Conservation (phyloP, 2,888 invertebrate species). For the Octonoba sinensis region DNA sequence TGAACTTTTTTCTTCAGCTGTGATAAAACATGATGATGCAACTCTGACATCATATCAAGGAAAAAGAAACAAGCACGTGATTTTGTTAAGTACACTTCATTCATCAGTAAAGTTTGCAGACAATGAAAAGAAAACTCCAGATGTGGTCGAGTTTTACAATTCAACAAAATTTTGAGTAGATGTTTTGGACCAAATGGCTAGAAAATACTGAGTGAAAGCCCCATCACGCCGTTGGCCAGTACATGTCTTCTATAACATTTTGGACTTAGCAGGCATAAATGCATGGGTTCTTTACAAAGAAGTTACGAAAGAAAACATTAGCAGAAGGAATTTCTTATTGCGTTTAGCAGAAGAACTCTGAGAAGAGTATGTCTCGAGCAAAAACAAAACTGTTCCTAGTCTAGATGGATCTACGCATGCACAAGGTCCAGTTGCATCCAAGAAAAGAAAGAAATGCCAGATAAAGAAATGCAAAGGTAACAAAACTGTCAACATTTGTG, state of each 20-base stretch:
- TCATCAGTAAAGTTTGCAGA: constrained; percentile 1
- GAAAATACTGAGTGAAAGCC: constrained; percentile 15
- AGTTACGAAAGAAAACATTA: no score
- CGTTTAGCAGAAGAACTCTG: no score
- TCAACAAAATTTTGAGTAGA: constrained; percentile 13
- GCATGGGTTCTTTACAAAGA: no score
- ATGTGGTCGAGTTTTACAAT: constrained; percentile 7
- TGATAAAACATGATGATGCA: background rate
- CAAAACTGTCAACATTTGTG: no score
- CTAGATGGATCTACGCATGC: no score
- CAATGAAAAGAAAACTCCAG: no score
- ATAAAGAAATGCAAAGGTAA: no score
- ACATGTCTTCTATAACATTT: constrained; percentile 21
- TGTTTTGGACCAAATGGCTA: constrained; percentile 24
- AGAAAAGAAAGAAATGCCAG: no score
- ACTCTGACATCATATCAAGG: background rate
- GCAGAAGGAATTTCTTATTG: no score
- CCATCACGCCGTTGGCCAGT: constrained; percentile 8
- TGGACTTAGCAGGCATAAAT: constrained; percentile 25
- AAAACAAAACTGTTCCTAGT: no score
- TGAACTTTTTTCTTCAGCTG: constrained; percentile 5
- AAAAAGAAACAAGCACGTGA: background rate
- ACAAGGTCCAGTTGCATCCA: no score
- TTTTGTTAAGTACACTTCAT: background rate
- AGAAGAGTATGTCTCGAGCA: no score